A percentile compares a stretch with the other conserved stretches of the same genome.
Evolutionary conservation across 2,113 vertebrate species (phyloP).

Genomic region (Aegotheles bennettii): DNA sequence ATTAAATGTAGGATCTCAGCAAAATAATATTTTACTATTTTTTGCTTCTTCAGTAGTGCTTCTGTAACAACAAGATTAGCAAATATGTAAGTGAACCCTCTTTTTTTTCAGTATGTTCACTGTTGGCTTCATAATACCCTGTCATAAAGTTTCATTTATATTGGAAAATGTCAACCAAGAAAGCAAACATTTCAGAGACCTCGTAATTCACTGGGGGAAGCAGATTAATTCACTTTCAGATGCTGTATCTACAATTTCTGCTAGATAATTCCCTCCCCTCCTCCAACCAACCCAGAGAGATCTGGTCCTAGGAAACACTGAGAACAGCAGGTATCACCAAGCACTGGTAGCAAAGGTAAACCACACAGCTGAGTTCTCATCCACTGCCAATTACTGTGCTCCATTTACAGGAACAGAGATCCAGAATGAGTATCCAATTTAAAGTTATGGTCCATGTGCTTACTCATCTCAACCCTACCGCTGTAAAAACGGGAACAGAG

Average conservation of each 20-base stretch:
- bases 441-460: not conserved
- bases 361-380: not conserved
- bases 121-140: not conserved
- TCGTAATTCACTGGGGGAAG: not conserved
- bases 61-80: not conserved
- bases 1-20: not conserved
- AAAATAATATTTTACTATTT: not conserved
- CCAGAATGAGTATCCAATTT: not conserved
- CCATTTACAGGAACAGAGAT: not conserved
- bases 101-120: not conserved
- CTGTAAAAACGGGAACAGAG: not conserved
- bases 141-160: not conserved
- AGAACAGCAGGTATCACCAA: not conserved
- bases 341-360: not conserved
- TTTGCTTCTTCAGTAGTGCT: not conserved
- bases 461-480: not conserved
- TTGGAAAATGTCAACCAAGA: not conserved
- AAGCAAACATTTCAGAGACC: constrained; percentile 13
- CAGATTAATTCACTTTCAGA: too few species aligned
- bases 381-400: not conserved
- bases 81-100: not conserved
- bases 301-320: not conserved
- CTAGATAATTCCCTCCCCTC: not conserved
- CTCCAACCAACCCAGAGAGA: not conserved
- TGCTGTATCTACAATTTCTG: not conserved